Evolutionary conservation across 1,140 invertebrate species (phyloP), one percentile per base, ranked within the genome.

Genomic region (Diachasmimorpha longicaudata): DNA sequence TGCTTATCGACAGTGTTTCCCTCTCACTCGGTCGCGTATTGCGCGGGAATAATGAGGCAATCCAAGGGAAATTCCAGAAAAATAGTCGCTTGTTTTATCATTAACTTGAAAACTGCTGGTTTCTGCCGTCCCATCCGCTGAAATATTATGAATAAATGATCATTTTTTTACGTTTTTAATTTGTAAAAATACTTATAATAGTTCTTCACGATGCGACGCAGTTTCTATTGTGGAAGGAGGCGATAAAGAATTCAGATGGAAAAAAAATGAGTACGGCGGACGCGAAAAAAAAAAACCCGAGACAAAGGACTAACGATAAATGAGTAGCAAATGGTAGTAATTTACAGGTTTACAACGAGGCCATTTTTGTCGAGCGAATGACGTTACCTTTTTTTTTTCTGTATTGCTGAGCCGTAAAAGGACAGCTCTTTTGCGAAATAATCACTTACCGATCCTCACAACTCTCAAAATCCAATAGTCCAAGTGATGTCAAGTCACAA

Each of bases 21-120:
- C 58, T 63, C 58, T 63, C 58, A 25, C 58, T 63, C 21, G 23
- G 55, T 25, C 5, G 72, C 16, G 31, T 74, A 68, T 69, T 70
- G 74, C 74, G 74, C 68, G 68, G 67, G 46, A 75, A 75, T 75
- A 63, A 75, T 68, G 39, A 63, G 36, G 23, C 37, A 23, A 69
- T 68, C 46, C n/a, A 21, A 36, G 19, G 52, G 23, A 63, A 25
- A 70, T 42, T 42, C 14, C 23, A 75, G 52, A 75, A 70, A 63
- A 69, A 21, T 42, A 69, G 42, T 39, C 66, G 23, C 44, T 74
- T 10, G 25, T 74, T 68, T 74, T 69, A 23, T 69, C 73, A 68
- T 69, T 46, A 69, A 37, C 9, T 16, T 8, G 42, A 37, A 19
- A 39, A 25, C n/a, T 3, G 19, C 52, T 74, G 19, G n/a, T 19